Evolutionary conservation across 2,113 vertebrate genomes (phyloP).

Genomic region (Cricetomys ansorgei): DNA sequence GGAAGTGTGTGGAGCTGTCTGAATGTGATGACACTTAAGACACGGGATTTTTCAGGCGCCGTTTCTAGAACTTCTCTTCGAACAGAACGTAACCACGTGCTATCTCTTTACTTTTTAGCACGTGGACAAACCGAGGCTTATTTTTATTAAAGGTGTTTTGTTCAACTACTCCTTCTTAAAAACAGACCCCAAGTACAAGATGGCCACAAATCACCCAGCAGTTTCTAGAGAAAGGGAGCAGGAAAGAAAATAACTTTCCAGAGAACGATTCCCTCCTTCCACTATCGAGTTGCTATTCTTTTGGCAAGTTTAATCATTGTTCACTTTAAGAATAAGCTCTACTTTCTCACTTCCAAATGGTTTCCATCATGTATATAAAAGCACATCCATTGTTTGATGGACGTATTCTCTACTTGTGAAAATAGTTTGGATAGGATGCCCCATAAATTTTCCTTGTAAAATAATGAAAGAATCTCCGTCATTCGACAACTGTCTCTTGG

Average conservation of each 20-base stretch:
- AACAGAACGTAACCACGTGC: neutral
- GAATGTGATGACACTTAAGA: neutral
- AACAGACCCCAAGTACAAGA: neutral
- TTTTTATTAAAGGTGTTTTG: neutral
- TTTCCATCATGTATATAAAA: neutral
- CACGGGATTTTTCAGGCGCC: neutral
- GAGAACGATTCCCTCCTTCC: neutral
- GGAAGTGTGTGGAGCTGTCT: neutral
- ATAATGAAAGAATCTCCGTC: conserved; percentile 43
- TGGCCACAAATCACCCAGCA: neutral
- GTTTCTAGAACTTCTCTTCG: neutral
- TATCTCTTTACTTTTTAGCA: neutral
- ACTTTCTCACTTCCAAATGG: neutral
- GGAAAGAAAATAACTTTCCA: neutral
- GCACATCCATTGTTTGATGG: conserved; percentile 2
- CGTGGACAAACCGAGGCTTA: neutral
- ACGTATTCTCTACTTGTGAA: conserved; percentile 32
- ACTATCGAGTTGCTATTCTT: neutral
- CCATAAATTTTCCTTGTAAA: conserved; percentile 23
- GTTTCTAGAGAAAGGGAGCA: neutral
- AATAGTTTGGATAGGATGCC: neutral
- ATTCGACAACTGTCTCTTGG: conserved; percentile 33
- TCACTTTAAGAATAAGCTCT: neutral
- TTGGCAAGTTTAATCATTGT: neutral
- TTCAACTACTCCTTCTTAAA: neutral